Base-by-base conservation (phyloP, 2,113 vertebrate genomes). In the Nasalis larvatus region DNA sequence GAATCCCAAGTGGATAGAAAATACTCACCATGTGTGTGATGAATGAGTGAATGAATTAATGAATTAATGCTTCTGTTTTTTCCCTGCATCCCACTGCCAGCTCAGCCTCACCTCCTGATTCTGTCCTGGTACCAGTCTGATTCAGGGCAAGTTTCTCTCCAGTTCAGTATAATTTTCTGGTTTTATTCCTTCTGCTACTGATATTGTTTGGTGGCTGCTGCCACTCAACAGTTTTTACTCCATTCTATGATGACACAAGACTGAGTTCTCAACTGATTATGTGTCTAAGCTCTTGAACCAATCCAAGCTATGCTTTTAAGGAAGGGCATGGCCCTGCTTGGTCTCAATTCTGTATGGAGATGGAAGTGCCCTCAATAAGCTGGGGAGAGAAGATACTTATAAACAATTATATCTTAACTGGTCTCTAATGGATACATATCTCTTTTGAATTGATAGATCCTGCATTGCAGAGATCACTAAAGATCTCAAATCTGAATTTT, bases 231-330 rank as follows among this genome's bases (percentile, higher is more conserved):
- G 63, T 76, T 81, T 81, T 17, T 42, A 37, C 18, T 80, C 9
- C 25, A 7, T 82, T 88, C 92, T 89, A 42, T 30, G 21, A n/a
- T 47, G 27, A 85, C 42, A 52, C 3, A 71, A 76, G 40, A 52
- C 30, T 71, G 58, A 25, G 25, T 84, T 78, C n/a, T 84, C 69
- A 80, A 17, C 10, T 66, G 45, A 77, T n/a, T 71, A 1, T 56
- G 30, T 49, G 13, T 68, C 35, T 56, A 60, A 30, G 84, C 27
- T 86, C 47, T 92, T 58, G 63, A 92, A n/a, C 40, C 89, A 89
- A 86, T 90, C 40, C 18, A 82, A 95, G 54, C 66, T n/a, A 54
- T 74, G 54, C 52, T 92, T 89, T 86, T 69, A 49, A 94, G 80
- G 37, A 76, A 80, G 84, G 63, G 8, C 32, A 76, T 90, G 54